phyloP scores from a whole-genome alignment of 2,113 vertebrate species.

The Brachionichthys hirsutus region DNA sequence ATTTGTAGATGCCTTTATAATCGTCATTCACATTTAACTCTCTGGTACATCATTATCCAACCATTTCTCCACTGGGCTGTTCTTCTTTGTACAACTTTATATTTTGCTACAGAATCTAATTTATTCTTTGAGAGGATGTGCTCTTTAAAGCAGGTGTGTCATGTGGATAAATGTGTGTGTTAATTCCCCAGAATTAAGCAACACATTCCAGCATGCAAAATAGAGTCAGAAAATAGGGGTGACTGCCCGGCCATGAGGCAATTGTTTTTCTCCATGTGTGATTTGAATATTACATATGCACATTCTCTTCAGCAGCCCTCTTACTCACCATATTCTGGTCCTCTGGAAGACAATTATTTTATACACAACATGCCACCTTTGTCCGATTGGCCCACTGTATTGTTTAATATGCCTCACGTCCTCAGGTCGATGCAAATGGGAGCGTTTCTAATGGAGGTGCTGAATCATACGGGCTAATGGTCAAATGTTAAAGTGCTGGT shows the following conservation, averaged over 20 bases:
- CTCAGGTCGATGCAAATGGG: slow-evolving; percentile 35
- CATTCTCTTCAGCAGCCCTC: slow-evolving; percentile 33
- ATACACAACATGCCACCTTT: slow-evolving; percentile 36
- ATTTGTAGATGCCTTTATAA: neutral
- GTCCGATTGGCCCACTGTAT: neutral
- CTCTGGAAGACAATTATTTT: slow-evolving; percentile 33
- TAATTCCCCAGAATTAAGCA: slow-evolving; percentile 15
- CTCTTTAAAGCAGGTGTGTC: neutral
- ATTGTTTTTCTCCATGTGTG: slow-evolving; percentile 40
- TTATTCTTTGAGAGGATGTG: slow-evolving; percentile 24
- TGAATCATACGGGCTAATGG: slow-evolving; percentile 33
- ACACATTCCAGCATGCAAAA: slow-evolving; percentile 10
- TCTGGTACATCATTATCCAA: slow-evolving; percentile 12
- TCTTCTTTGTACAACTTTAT: slow-evolving; percentile 1
- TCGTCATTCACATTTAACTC: neutral
- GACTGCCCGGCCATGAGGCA: slow-evolving; percentile 17
- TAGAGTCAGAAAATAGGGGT: slow-evolving; percentile 9
- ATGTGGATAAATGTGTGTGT: neutral
- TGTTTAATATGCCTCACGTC: slow-evolving; percentile 35
- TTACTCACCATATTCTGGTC: neutral
- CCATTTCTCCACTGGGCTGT: slow-evolving; percentile 3
- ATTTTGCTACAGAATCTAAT: slow-evolving; percentile 8
- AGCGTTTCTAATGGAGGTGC: slow-evolving; percentile 33
- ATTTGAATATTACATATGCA: slow-evolving; percentile 25
- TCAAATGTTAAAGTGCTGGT: slow-evolving; percentile 11